Evolutionary conservation across 2,888 invertebrate species (phyloP), one percentile per base, ranked within the genome.

Genomic region (Acrobasis consociella): DNA sequence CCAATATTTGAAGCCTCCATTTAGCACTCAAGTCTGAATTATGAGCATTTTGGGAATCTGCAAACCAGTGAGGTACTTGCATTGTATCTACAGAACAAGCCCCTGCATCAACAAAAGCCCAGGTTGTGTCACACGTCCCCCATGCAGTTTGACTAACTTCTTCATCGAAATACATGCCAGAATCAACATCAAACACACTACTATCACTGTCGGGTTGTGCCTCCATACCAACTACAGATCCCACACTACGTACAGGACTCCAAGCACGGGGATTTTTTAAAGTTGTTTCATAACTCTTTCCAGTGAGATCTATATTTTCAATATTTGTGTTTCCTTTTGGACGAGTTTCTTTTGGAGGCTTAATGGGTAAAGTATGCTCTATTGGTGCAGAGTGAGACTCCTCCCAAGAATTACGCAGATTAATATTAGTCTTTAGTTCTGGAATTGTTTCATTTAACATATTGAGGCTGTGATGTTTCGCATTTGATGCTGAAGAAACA

Each of bases 221-320:
- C 86, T 97, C 97, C 76, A 96, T 96, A 1, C 96, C 97, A 17
- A 95, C 95, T 58, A 97, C 95, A 31, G 97, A 97, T 10, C 97
- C 97, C 9, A 97, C 97, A 78, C 97, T 97, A 69, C 96, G 94
- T n/a, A 97, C 96, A 16, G 97, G 97, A 77, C 97, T 97, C 97
- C 97, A 97, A 38, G 97, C 97, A 75, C 96, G 94, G 17, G 96
- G 96, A 86, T 96, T 96, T 74, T 95, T 95, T n/a, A 95, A 86
- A 69, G 95, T 95, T 7, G 94, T 94, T 83, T 96, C 96, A 84
- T 94, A 95, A 80, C 94, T 94, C 83, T 95, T 95, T 11, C 94
- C 94, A 15, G 93, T 91, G 16, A 95, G 86, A 78, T 94, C 94
- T 60, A 94, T 89, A 65, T 83, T 86, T 69, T 91, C 91, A 64